Evolutionary conservation across 1,140 invertebrate genomes (phyloP), one percentile per base, ranked within the genome.

Genomic region (Batillaria attramentaria): DNA sequence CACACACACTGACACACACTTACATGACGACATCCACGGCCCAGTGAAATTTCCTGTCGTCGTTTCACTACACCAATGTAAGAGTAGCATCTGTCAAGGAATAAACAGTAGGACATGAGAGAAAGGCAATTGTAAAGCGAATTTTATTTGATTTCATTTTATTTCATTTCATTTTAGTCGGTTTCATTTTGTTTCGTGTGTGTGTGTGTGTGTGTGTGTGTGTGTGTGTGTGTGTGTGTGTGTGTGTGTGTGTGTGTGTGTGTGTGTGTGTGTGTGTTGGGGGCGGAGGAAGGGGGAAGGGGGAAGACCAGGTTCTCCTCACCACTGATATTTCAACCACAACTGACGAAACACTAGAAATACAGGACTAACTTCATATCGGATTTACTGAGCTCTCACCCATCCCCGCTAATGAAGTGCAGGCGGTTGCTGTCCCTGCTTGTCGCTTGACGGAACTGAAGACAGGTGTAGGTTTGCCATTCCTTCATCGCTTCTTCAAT

Each of bases 1-100:
- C 57, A 62, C 57, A 62, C 46, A 50, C 46, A 50, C 24, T 50
- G 24, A 50, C 46, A 50, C 46, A 50, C 46, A 50, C 46, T 50
- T 10, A 24, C 10, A 50, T 50, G 10, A 50, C 24, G 46, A 24
- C 24, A 50, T 50, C 10, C 24, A 50, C 46, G 24, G 46, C 46
- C 46, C 24, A 50, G 46, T 13, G 24, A 50, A 50, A 50, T 50
- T 13, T 10, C 46, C 46, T 24, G 46, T 50, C 10, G 46, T 50
- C 46, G 46, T 24, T 50, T 8, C 24, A 13, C 24, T 50, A 50
- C 46, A 24, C 46, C 10, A 10, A 13, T 24, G 24, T 24, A 50
- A 50, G 10, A 50, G 46, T 8, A 50, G 46, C 46, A 10, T 50
- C 10, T 24, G 24, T 50, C 46, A 10, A 50, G 24, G 10, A 24